Evolutionary conservation across 2,113 vertebrate genomes (phyloP).

Genomic region (Recurvirostra avosetta): DNA sequence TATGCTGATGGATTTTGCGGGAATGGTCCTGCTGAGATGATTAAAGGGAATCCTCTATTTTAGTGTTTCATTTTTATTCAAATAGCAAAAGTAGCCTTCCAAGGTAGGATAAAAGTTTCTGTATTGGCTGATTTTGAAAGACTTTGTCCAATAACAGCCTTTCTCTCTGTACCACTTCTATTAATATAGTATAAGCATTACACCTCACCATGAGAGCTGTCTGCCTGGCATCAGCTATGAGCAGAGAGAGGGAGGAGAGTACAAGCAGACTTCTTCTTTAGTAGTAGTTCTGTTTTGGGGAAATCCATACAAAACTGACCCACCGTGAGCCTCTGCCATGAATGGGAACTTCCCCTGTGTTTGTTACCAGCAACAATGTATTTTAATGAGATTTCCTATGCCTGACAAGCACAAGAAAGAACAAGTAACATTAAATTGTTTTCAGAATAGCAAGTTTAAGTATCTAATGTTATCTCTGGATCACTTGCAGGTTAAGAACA

Average conservation of each 20-base stretch:
- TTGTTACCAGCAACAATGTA: background rate
- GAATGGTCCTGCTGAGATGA: background rate
- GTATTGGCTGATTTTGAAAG: background rate
- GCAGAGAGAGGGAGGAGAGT: background rate
- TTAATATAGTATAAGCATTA: background rate
- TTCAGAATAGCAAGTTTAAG: background rate
- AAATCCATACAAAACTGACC: background rate
- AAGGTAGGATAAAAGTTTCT: background rate
- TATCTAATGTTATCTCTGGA: slow-evolving; percentile 2
- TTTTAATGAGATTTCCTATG: background rate
- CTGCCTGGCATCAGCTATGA: background rate
- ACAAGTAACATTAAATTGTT: background rate
- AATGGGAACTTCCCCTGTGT: background rate
- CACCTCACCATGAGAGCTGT: background rate
- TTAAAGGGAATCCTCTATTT: background rate
- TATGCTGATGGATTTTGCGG: background rate
- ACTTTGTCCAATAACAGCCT: background rate
- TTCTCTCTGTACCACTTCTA: background rate
- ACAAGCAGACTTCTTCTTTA: background rate
- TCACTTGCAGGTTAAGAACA: background rate
- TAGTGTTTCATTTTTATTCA: background rate
- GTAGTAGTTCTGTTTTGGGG: background rate
- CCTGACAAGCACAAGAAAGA: background rate
- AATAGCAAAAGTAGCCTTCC: background rate
- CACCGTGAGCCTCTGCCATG: background rate